Evolutionary conservation across 2,888 invertebrate species (phyloP), one percentile per base, ranked within the genome.

Genomic region (Pollenia angustigena): DNA sequence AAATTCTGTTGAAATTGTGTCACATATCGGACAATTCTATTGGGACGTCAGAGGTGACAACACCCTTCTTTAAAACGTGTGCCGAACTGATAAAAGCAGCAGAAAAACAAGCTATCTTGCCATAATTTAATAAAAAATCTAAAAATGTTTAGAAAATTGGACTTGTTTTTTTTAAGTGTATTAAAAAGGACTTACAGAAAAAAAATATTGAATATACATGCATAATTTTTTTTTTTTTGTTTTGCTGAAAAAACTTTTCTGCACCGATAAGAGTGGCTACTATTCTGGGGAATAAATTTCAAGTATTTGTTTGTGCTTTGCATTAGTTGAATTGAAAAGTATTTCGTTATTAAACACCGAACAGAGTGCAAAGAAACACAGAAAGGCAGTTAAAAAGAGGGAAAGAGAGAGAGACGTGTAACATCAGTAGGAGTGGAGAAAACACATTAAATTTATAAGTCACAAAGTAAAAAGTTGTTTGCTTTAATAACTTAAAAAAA

Each of bases 1-100:
- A 89, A 7, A 85, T 86, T 9, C 85, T 93, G 32, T 88, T 93
- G 12, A 87, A 88, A 48, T 87, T 91, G 54, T 92, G 92, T 46
- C 91, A 91, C 72, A 89, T 91, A 7, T 88, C 69, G 9, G 89
- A 90, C 4, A 78, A 85, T 2, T 82, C 69, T 12, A 64, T 90
- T 18, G 91, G 90, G 8, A 88, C 87, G 40, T 32, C 72, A 0
- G 81, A 83, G 9, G 72, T 89, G 0, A 79, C 80, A 4, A 78
- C 56, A 4, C 68, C 86, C 8, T 90, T 90, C 46, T 90, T 90
- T 71, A 89, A 88, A 44, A 88, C 88, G 0, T 90, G 90, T 69
- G 89, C 85, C 7, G 85, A 89, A 72, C 58, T 90, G 3, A 42
- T 89, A 12, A 89, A 89, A 62, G 84, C 85, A 1, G 66, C 82